Percentiles rank a stretch among this genome's conserved stretches.
These are phyloP conservation scores for Characodon lateralis DNA, from an alignment of 2,797 vertebrate species.

Conservation along the genomic window DNA sequence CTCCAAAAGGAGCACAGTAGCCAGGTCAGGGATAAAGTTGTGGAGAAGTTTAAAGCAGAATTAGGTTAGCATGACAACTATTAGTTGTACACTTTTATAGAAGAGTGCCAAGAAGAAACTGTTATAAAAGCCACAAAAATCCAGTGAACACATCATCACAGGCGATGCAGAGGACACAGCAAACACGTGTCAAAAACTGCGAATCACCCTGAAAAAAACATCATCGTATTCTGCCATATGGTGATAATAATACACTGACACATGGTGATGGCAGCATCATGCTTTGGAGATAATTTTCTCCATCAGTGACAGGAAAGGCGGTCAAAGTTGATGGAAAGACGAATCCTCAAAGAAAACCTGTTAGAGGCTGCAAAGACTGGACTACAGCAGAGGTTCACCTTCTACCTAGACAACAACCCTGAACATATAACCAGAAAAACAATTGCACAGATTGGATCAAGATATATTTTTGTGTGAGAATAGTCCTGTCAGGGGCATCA, in stretches of 20 bases:
- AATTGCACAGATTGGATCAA: not conserved
- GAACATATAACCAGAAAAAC: not conserved
- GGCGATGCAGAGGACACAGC: no score
- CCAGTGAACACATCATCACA: not conserved
- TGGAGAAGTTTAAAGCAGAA: no score
- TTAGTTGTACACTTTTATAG: no score
- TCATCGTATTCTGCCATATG: not conserved
- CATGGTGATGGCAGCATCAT: not conserved
- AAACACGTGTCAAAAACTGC: not conserved
- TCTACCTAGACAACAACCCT: not conserved
- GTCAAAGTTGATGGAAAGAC: not conserved
- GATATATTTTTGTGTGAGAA: not conserved
- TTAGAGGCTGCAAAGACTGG: not conserved
- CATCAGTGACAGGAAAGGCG: not conserved
- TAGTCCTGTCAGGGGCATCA: not conserved
- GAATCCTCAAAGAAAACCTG: not conserved
- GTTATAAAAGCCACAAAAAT: not conserved
- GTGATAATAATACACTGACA: not conserved
- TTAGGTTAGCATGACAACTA: not conserved
- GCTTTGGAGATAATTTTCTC: not conserved
- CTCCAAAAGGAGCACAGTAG: no score
- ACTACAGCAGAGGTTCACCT: not conserved
- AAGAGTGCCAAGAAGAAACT: not conserved
- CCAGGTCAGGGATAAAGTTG: no score
- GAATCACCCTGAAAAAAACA: not conserved